phyloP scores from a whole-genome alignment of 2,888 invertebrate species.

The Nomada ruficornis region DNA sequence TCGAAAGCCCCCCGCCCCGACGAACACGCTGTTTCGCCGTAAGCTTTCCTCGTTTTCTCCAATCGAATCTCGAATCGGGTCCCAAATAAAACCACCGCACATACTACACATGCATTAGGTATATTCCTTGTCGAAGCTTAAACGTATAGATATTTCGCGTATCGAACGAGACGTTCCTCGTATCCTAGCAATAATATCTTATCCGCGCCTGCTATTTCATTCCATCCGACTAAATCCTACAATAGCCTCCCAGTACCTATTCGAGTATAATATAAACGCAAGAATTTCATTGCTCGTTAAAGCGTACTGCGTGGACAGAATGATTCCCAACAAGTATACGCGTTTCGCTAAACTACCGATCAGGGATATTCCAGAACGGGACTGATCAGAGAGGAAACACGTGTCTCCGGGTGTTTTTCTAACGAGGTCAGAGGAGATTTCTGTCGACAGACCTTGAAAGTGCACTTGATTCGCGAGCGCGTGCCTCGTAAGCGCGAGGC shows the following conservation, averaged over 20 bases:
- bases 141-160: constrained; percentile 34
- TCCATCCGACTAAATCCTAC: constrained; percentile 1
- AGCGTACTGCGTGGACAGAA: not conserved
- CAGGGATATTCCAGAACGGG: constrained; percentile 34
- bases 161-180: constrained; percentile 11
- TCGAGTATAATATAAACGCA: not conserved
- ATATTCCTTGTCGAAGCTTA: constrained; percentile 12
- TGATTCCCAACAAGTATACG: not conserved
- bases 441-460: constrained; percentile 60
- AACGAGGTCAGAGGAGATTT: constrained; percentile 57
- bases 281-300: not conserved
- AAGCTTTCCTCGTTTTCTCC: constrained; percentile 51
- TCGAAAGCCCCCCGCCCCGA: constrained; percentile 42
- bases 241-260: not conserved
- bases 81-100: constrained; percentile 22
- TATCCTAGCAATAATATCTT: constrained; percentile 9
- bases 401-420: constrained; percentile 55
- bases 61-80: constrained; percentile 39
- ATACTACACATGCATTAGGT: constrained; percentile 6
- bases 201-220: constrained; percentile 7
- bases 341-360: not conserved
- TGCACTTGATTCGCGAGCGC: constrained; percentile 65
- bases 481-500: constrained; percentile 47
- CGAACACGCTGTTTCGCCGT: constrained; percentile 37
- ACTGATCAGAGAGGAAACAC: constrained; percentile 58